Evolutionary conservation across 2,113 vertebrate genomes (phyloP).

Genomic region (Athene cunicularia): DNA sequence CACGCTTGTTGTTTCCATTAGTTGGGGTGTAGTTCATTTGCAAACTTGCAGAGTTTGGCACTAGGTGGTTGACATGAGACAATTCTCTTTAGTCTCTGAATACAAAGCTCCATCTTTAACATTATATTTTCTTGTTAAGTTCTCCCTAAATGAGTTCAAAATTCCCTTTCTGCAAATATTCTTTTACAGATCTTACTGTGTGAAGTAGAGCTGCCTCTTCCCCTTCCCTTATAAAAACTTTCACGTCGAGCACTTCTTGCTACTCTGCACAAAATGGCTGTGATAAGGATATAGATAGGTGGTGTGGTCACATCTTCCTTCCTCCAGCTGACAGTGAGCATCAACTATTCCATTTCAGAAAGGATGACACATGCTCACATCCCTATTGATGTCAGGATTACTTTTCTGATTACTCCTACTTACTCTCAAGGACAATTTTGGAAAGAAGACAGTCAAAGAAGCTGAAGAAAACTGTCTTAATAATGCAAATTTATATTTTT

Average conservation of each 20-base stretch:
- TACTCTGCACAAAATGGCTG: not conserved
- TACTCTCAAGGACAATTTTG: not conserved
- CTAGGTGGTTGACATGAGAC: not conserved
- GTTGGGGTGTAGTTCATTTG: not conserved
- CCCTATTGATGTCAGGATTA: not conserved
- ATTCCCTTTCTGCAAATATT: not conserved
- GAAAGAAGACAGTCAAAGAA: not conserved
- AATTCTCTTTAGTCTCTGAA: not conserved
- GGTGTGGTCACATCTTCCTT: not conserved
- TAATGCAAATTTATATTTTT: not conserved
- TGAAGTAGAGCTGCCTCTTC: not conserved
- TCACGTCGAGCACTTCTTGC: not conserved
- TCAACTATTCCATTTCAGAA: not conserved
- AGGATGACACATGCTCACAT: not conserved
- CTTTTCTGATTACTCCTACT: not conserved
- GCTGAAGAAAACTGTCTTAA: not conserved
- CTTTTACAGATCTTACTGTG: not conserved
- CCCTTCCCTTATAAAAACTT: not conserved
- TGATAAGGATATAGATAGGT: not conserved
- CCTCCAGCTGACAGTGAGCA: not conserved
- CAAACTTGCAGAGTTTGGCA: not conserved
- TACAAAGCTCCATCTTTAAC: not conserved
- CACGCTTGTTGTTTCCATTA: accelerated
- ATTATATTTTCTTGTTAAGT: not conserved
- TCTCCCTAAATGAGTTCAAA: not conserved